Evolutionary conservation across 64 coral and sea anemone species (phyloP).

Genomic region (Montipora foliosa): DNA sequence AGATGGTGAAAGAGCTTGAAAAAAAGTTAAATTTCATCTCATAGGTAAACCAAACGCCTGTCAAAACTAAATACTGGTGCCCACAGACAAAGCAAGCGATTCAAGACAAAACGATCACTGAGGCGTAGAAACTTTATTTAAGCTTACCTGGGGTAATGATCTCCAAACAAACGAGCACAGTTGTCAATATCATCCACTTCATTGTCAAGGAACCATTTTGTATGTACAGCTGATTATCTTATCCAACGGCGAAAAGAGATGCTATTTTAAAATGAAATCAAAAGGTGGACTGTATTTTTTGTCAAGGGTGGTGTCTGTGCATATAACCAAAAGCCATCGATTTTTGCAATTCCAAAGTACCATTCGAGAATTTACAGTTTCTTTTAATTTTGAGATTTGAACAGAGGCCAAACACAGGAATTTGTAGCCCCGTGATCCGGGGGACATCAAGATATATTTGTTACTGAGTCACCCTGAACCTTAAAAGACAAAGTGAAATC

Average conservation of each 20-base stretch:
- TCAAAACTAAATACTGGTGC: neutral
- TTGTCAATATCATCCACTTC: conserved; percentile 6
- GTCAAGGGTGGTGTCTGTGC: too few species aligned
- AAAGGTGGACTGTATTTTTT: neutral
- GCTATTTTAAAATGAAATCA: neutral
- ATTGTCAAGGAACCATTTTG: conserved; percentile 5
- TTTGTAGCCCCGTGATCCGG: neutral
- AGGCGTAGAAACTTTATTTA: neutral
- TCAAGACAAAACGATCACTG: neutral
- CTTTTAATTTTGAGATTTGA: neutral
- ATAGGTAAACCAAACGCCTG: neutral
- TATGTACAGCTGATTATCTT: neutral
- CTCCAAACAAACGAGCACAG: conserved; percentile 8
- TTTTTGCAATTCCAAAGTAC: neutral
- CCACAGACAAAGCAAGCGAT: neutral
- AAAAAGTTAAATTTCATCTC: too few species aligned
- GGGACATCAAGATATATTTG: neutral
- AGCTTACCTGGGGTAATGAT: conserved; percentile 14
- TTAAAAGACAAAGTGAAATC: neutral
- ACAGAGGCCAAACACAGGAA: neutral
- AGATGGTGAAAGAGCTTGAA: too few species aligned
- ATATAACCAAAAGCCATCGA: neutral
- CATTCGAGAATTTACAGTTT: neutral
- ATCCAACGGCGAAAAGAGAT: neutral
- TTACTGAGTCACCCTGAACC: neutral